Evolutionary conservation across 2,113 vertebrate species (phyloP).

Genomic region (Apteryx mantelli): DNA sequence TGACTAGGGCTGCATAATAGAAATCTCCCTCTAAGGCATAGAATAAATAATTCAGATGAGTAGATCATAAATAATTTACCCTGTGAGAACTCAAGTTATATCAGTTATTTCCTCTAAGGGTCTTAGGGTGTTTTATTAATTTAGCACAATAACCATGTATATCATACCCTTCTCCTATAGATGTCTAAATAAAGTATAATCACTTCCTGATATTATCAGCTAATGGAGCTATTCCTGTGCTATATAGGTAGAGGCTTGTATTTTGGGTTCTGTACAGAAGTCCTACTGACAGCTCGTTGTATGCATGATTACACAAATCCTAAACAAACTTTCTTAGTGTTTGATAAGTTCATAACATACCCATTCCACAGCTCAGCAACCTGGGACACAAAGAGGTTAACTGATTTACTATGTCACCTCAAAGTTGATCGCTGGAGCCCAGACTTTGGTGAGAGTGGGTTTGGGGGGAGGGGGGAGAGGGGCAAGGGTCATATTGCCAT

Average conservation of each 20-base stretch:
- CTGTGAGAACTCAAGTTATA: not conserved
- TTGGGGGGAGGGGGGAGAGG: too few relatives aligned
- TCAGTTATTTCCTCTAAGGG: not conserved
- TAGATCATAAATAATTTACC: not conserved
- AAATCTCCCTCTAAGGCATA: not conserved
- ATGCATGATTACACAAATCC: not conserved
- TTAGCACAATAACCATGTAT: not conserved
- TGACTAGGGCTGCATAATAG: not conserved
- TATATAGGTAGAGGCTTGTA: not conserved
- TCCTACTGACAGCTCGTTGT: accelerated
- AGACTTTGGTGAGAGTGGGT: not conserved
- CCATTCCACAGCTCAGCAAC: not conserved
- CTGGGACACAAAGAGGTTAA: not conserved
- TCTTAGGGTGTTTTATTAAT: not conserved
- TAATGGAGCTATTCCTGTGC: not conserved
- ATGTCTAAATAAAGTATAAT: not conserved
- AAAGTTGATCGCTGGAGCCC: not conserved
- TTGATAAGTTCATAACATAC: not conserved
- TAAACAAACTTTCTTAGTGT: not conserved
- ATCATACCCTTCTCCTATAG: not conserved
- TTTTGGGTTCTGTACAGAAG: not conserved
- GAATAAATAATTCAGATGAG: not conserved
- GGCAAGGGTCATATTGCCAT: not conserved
- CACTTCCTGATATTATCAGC: not conserved
- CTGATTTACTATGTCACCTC: not conserved